phyloP scores from a whole-genome alignment of 2,888 invertebrate genomes.

The Lasius fuliginosus region DNA sequence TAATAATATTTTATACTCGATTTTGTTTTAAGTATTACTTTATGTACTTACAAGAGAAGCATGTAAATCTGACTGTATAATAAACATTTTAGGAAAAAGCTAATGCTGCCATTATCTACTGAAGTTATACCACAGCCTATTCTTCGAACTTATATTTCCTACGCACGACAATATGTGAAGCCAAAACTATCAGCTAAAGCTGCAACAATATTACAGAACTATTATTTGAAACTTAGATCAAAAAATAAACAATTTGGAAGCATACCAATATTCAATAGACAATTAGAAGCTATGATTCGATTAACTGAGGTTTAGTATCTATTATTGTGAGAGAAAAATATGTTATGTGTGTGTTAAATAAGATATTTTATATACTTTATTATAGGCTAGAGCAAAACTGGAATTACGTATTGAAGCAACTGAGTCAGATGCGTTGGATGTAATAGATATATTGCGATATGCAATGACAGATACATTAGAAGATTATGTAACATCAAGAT shows the following conservation, averaged over 20 bases:
- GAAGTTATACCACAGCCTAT: conserved; percentile 92
- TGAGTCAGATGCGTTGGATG: conserved; percentile 93
- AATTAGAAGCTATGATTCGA: conserved; percentile 95
- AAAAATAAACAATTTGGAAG: conserved; percentile 89
- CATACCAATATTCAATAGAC: conserved; percentile 94
- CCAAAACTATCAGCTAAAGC: conserved; percentile 93
- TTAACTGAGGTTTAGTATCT: conserved; percentile 89
- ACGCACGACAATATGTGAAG: conserved; percentile 95
- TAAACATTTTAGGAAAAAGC: conserved; percentile 71
- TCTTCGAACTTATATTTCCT: conserved; percentile 96
- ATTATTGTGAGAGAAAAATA: neutral
- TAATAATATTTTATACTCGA: neutral
- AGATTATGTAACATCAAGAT: conserved; percentile 64
- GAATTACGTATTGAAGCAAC: conserved; percentile 95
- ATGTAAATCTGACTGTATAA: neutral
- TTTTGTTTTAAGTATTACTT: neutral
- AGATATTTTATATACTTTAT: conserved; percentile 34
- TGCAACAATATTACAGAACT: conserved; percentile 90
- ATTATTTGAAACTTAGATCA: conserved; percentile 93
- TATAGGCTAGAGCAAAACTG: conserved; percentile 94
- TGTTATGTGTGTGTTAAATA: neutral
- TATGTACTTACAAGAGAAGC: neutral
- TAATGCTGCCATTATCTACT: conserved; percentile 78
- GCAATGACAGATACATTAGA: conserved; percentile 65
- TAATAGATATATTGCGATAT: conserved; percentile 94